Evolutionary conservation across 2,797 vertebrate genomes (phyloP).

Genomic region (Pelochelys cantorii): DNA sequence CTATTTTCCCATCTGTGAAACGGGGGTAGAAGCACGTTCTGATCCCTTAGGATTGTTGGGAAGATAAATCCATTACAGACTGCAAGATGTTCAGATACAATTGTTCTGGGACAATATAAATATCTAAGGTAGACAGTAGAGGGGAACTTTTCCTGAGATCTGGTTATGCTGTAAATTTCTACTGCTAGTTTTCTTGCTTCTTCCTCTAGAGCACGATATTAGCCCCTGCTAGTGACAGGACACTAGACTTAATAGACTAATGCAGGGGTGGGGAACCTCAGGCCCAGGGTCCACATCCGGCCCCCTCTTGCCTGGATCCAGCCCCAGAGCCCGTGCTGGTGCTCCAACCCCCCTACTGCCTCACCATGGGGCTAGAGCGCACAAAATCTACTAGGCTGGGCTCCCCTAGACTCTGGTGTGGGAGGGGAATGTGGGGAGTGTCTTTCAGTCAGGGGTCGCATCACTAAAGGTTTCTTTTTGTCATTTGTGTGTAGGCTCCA

Average conservation of each 20-base stretch:
- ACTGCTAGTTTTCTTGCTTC: not conserved
- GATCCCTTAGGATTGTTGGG: not conserved
- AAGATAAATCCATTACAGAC: not conserved
- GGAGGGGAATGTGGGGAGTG: too few species aligned
- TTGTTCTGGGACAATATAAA: not conserved
- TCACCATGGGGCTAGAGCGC: too few species aligned
- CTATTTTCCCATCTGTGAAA: conserved; percentile 10
- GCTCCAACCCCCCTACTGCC: too few species aligned
- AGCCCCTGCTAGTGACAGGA: not conserved
- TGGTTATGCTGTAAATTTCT: not conserved
- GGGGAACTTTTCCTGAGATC: not conserved
- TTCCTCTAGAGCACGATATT: not conserved
- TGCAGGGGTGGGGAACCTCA: not conserved
- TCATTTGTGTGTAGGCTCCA: too few species aligned
- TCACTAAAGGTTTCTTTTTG: too few species aligned
- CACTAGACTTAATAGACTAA: not conserved
- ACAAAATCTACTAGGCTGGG: too few species aligned
- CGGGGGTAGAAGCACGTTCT: not conserved
- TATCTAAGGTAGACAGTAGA: not conserved
- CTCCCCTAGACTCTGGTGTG: too few species aligned
- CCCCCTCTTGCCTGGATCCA: too few species aligned
- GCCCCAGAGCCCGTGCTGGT: too few species aligned
- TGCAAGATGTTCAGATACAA: not conserved
- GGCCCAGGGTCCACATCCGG: too few species aligned
- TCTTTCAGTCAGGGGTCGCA: too few species aligned